Evolutionary conservation across 1,140 invertebrate genomes (phyloP).

Genomic region (Drosophila grimshawi): DNA sequence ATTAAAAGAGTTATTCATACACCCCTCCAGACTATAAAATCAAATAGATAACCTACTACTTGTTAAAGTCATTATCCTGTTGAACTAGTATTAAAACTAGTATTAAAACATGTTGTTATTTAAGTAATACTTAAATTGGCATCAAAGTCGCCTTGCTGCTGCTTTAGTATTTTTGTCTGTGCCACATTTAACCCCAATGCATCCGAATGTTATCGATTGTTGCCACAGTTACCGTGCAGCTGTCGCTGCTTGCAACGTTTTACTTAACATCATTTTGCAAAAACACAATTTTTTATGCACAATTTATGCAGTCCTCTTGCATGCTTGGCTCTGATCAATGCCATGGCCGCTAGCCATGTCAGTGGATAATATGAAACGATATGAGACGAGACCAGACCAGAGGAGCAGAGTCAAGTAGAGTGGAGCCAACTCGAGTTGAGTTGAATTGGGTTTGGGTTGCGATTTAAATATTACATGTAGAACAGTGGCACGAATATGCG

Average conservation of each 20-base stretch:
- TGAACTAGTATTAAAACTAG: no score
- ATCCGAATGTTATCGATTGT: slow-evolving; percentile 36
- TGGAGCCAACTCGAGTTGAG: neutral
- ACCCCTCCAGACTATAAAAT: no score
- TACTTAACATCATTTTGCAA: slow-evolving; percentile 50
- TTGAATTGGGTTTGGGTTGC: slow-evolving; percentile 28
- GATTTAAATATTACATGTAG: slow-evolving; percentile 79
- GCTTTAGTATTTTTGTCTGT: neutral
- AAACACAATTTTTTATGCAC: slow-evolving; percentile 22
- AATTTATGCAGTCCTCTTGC: slow-evolving; percentile 62
- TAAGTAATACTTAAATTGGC: no score
- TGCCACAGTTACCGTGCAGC: slow-evolving; percentile 48
- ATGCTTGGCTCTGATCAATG: slow-evolving; percentile 59
- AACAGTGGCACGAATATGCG: slow-evolving; percentile 26
- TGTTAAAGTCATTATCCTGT: no score
- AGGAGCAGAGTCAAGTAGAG: neutral
- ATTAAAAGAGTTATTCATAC: no score
- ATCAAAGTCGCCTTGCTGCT: no score
- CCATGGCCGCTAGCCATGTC: slow-evolving; percentile 73
- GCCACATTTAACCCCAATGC: slow-evolving; percentile 17
- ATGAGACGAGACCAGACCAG: neutral
- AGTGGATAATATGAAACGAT: slow-evolving; percentile 40
- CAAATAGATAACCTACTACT: no score
- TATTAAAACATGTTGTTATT: no score
- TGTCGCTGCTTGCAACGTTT: slow-evolving; percentile 38